Conservation (phyloP, 2,113 vertebrate species). For the Rhinoderma darwinii region DNA sequence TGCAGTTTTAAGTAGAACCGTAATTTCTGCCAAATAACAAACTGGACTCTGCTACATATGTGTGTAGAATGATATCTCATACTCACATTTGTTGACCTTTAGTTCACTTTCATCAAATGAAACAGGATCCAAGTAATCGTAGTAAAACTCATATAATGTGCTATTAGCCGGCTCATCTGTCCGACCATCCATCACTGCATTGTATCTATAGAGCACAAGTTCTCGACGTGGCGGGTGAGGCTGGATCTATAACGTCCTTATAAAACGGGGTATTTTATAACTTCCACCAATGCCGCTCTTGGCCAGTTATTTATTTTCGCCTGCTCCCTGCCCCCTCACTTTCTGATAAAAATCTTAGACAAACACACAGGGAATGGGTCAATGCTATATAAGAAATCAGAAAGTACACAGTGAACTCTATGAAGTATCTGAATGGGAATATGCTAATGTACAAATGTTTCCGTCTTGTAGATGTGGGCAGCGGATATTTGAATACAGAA, state of each 20-base stretch:
- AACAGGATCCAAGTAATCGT: conserved; percentile 85
- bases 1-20: background rate
- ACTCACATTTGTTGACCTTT: conserved; percentile 89
- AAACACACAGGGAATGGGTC: conserved; percentile 22
- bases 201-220: conserved; percentile 24
- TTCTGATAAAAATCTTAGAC: background rate
- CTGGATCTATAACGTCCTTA: background rate
- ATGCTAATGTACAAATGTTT: background rate
- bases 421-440: background rate
- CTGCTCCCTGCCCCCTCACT: background rate
- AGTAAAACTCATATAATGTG: conserved; percentile 84
- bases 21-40: background rate
- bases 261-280: background rate
- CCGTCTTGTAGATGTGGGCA: background rate
- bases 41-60: background rate
- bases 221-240: background rate
- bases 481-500: background rate
- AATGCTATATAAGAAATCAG: conserved; percentile 22
- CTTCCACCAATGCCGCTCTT: background rate
- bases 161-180: conserved; percentile 67
- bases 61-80: background rate
- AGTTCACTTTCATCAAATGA: conserved; percentile 85
- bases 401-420: background rate
- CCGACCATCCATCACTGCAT: conserved; percentile 66
- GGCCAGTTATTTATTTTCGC: background rate